Base-by-base conservation (phyloP, 2,797 vertebrate genomes). In the Rhynchotus rufescens region DNA sequence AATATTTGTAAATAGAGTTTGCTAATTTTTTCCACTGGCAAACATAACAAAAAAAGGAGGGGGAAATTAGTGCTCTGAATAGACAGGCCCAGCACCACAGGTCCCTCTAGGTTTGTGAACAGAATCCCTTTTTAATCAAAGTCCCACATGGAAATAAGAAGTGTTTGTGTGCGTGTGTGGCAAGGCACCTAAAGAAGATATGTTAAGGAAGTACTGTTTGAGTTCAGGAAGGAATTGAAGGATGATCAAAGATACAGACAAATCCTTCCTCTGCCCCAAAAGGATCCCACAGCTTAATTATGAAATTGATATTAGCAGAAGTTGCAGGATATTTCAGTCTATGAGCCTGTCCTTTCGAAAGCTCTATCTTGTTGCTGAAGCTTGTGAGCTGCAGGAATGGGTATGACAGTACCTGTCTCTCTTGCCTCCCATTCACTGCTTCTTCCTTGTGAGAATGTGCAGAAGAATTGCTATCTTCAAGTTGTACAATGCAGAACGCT, bases 1-100 rank as follows among this genome's bases (percentile, higher is more conserved):
- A 95, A 93, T 95, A 95, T 95, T 96, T 96, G 93, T 96, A 95
- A 96, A 94, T 89, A 94, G 90, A 34, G 73, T 94, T 95, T 95
- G 92, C 82, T 95, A 92, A 80, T 85, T 92, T 96, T 96, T 96
- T 96, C 95, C 93, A 94, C 86, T 96, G 93, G 84, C 88, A 89
- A 87, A 85, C 45, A 49, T 1, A 83, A 89, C 17, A 47, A 51
- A 86, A 86, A 68, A 61, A 75, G 69, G 82, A 89, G 62, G 38
- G 26, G 25, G 40, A 34, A 90, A 73, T 68, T 49, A 68, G 62
- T 6, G 20, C 59, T 92, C 79, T 80, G 81, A 80, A 75, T 69
- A 88, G 54, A 32, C 67, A 84, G 76, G 81, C 47, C 68, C 80
- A 62, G 61, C 34, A 93, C 73, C 86, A 69, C 73, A 90, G 80